Base-by-base conservation (phyloP, 2,113 vertebrate genomes). In the Oophaga pumilio region DNA sequence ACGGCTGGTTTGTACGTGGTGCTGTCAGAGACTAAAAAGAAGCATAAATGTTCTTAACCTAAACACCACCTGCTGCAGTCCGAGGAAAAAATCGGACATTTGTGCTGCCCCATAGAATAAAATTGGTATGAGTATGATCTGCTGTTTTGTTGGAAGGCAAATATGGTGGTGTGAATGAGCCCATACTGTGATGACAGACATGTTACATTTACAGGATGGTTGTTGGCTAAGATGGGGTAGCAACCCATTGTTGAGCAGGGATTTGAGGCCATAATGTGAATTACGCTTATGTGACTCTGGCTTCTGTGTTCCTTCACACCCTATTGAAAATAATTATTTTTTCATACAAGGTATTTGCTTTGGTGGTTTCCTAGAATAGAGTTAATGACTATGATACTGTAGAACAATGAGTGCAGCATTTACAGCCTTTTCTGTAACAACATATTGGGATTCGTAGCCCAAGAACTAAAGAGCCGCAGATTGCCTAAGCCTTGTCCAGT, bases 401-500 rank as follows among this genome's bases (percentile, higher is more conserved):
- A n/a, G 22, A 66, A n/a, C 8, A 68, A 24, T 2, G 64, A 12
- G 2, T 9, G 10, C 62, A n/a, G 18, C 22, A 66, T 24, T 5
- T 13, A 10, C 62, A 66, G 62, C 9, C 4, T 26, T 56, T 52
- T 24, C 52, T 24, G 11, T 50, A 43, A 60, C 22, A 17, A n/a
- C 43, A 68, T 83, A 24, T 6, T 83, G 49, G 10, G 14, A 83
- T 50, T 53, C 68, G 12, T 8, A 50, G 49, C 14, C 28, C 13
- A 69, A 18, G 8, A 83, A 22, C 18, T 43, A 85, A 6, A 74
- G 20, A 78, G 60, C 10, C 13, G 18, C 60, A 78, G 15, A 78
- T 50, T 82, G 28, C 60, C 22, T 52, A 83, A 68, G 22, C 64
- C 28, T 83, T 52, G 71, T 89, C 89, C 43, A 86, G 88, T 76